Evolutionary conservation across 2,888 invertebrate species (phyloP), one percentile per base, ranked within the genome.

Genomic region (Meiosimyza platycephala): DNA sequence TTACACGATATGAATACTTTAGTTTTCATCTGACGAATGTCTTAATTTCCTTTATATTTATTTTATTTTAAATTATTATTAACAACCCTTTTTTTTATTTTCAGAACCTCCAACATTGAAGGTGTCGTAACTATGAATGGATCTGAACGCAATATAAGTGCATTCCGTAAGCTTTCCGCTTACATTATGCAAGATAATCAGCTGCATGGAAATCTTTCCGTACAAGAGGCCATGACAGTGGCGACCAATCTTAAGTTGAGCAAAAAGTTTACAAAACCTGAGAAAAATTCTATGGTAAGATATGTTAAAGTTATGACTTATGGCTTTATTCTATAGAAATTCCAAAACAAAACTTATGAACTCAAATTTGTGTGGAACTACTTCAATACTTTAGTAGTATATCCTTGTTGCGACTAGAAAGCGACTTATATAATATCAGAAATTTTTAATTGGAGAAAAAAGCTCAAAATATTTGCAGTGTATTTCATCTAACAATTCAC

Each of bases 141-240:
- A 9, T 90, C 91, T 84, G 95, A 94, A 87, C 90, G 95, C 77
- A 94, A 95, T 86, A 87, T 95, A 77, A 94, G 94, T 79, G 90
- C 92, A 80, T 98, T 98, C 89, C 92, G 96, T 74, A 97, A 97
- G 88, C 89, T 96, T 78, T 97, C 97, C 0, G 96, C 96, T 82
- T 98, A 98, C 88, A 98, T 98, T 86, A 88, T 97, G 97, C 98
- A 98, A 87, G 95, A 96, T 85, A 96, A 96, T 88, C 95, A 95
- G 86, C 90, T 98, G 60, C 94, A 97, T 82, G 94, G 93, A 1
- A 96, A 98, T 89, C 90, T 98, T 78, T 95, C 96, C 0, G 97
- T 98, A 4, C 93, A 94, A 82, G 98, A 98, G 88, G 95, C 97
- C 48, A 97, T 98, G 96, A 91, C 92, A 79, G 96, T 97, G 51